phyloP scores from a whole-genome alignment of 2,888 invertebrate species.

The Tineola bisselliella region DNA sequence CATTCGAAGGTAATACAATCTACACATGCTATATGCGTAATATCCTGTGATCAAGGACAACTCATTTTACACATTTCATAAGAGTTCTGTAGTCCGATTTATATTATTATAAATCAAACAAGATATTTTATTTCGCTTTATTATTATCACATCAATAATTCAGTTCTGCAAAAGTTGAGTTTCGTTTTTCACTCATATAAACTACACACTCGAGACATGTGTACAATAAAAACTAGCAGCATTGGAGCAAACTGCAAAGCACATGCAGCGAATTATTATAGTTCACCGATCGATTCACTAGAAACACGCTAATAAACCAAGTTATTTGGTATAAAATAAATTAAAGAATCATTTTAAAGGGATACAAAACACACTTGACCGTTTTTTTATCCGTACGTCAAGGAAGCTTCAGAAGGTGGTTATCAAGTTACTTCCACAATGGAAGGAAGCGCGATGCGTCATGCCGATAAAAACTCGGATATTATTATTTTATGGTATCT shows the following conservation, averaged over 20 bases:
- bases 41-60: constrained; percentile 1
- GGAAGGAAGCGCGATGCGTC: not conserved
- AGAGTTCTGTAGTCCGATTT: not conserved
- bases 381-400: not conserved
- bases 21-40: not conserved
- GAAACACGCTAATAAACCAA: too few relatives aligned
- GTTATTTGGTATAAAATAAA: too few relatives aligned
- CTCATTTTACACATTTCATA: not conserved
- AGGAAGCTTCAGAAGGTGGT: not conserved
- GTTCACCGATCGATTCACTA: too few relatives aligned
- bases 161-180: too few relatives aligned
- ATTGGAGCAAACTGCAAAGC: too few relatives aligned
- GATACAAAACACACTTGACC: not conserved
- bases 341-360: not conserved
- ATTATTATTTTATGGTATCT: constrained; percentile 1
- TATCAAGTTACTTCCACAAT: constrained; percentile 1
- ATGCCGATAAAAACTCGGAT: not conserved
- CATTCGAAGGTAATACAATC: not conserved
- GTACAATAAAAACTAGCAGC: too few relatives aligned
- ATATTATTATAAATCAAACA: not conserved
- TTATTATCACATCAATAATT: too few relatives aligned
- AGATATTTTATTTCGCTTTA: too few relatives aligned
- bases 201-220: too few relatives aligned
- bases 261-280: too few relatives aligned
- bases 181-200: too few relatives aligned